Base-by-base conservation (phyloP, 37 sponge, comb jelly and placozoan genomes). In the Mnemiopsis leidyi region DNA sequence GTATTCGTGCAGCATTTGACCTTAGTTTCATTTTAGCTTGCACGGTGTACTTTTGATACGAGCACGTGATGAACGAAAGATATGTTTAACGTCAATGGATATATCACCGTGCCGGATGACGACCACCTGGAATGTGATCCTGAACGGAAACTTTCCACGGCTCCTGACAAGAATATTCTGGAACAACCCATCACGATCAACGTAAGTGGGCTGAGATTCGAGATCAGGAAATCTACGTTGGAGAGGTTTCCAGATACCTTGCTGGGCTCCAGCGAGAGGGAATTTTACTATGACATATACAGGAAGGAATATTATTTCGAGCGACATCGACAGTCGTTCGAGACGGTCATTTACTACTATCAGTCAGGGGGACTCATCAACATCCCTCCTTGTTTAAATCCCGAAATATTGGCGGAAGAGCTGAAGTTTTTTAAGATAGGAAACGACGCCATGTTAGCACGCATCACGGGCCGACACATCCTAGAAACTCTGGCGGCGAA, bases 171-270 rank as follows among this genome's bases (percentile, higher is more conserved):
- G 16, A 5, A 29, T 18, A 25, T 71, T 30, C 23, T 3, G 36
- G 82, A 79, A 38, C 82, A 23, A 79, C 82, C 82, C 7, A 79
- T 79, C 37, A 79, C 82, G 1, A 20, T 79, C 35, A 79, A 79
- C 38, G 37, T 79, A 20, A 79, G 82, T 26, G 82, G 82, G 16
- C 82, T 31, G 28, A 20, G 82, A 7, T 79, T 33, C 82, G 20
- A 35, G 82, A 34, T 79, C 82, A 5, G 82, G 23, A 79, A 34
- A 23, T 35, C 37, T 7, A 79, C 82, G 7, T 38, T 79, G 13
- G 38, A 79, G 13, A 31, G 26, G 23, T 79, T 79, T 38, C 82
- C 82, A 1, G 7, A 20, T 5, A 79, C 82, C 34, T 38, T 79
- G 7, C 82, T 79, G 23, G 82, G 82, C 23, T 79, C 82, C 38